Base-by-base conservation (phyloP, 2,113 vertebrate species). In the Motacilla alba region DNA sequence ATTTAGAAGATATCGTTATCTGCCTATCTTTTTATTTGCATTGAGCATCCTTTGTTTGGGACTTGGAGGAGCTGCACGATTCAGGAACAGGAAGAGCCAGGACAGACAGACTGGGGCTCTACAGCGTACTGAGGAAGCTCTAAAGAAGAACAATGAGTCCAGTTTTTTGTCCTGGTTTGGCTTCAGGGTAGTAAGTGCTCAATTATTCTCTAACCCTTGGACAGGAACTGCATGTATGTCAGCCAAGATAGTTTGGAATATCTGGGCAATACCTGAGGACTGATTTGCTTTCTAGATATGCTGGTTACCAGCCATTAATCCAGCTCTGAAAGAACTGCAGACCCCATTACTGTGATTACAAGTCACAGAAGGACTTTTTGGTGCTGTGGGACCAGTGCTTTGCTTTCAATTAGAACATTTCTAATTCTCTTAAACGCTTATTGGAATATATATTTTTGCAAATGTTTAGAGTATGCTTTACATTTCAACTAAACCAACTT, bases 11-110 rank as follows among this genome's bases (percentile, higher is more conserved):
- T 43, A 44, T 10, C 13, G n/a, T 80, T 88, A 85, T 93, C 64
- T 79, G 13, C 46, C 31, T 46, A 37, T 87, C 60, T 81, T 86
- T 86, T 84, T 84, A 87, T 82, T 92, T 96, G 83, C 76, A 62
- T 73, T 64, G 41, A 89, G 30, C 49, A 83, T 93, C 69, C 86
- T 94, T 94, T 96, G 93, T 96, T 92, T 94, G 58, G 56, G 53
- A 62, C 49, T 82, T 46, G 62, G 63, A 78, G 89, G 37, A 82
- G n/a, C 31, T 77, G 47, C 68, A 15, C 21, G 60, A 22, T 78
- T 90, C 73, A 72, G 83, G 93, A 96, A 96, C 52, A 92, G 93
- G 92, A 96, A 93, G 41, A 95, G 64, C n/a, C 0, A 4, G 70
- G 88, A 93, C 85, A 75, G 69, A 88, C 69, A 83, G 87, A 30